Percentiles rank a stretch among this genome's conserved stretches.
These are phyloP conservation scores for Xestia sexstrigata DNA, from an alignment of 2,888 invertebrate species.

Conservation along the genomic window DNA sequence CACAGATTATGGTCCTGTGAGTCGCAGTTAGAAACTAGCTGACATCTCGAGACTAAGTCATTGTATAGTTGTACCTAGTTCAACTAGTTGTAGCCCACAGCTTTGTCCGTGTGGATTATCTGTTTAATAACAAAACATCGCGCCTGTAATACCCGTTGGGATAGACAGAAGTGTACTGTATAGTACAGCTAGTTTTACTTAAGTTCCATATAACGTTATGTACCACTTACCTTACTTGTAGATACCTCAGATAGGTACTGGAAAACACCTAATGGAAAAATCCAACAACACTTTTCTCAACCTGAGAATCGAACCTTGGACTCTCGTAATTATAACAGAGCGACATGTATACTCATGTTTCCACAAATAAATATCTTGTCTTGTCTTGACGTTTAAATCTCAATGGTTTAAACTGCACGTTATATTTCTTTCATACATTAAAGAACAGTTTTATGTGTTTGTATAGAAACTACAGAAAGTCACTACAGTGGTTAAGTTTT, in stretches of 20 bases:
- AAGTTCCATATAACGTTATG: background rate
- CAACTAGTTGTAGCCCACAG: background rate
- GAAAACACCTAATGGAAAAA: background rate
- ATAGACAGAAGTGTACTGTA: background rate
- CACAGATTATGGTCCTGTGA: conserved; percentile 32
- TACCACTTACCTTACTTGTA: too few species aligned
- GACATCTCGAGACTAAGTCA: conserved; percentile 10
- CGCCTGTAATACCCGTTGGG: too few species aligned
- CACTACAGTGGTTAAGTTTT: conserved; percentile 24
- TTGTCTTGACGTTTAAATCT: background rate
- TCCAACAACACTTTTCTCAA: background rate
- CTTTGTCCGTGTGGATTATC: background rate
- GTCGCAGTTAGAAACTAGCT: conserved; percentile 5
- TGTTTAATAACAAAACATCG: background rate
- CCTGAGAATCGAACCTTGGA: background rate
- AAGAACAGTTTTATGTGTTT: background rate
- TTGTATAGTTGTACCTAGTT: conserved; percentile 6
- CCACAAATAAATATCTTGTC: too few species aligned
- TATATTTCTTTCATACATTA: background rate
- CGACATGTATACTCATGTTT: too few species aligned
- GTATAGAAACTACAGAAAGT: background rate
- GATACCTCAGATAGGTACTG: background rate
- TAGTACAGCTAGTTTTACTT: background rate
- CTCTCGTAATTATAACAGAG: background rate
- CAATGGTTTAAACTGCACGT: background rate